Evolutionary conservation across 1,140 invertebrate genomes (phyloP).

Genomic region (Piezodorus guildinii): DNA sequence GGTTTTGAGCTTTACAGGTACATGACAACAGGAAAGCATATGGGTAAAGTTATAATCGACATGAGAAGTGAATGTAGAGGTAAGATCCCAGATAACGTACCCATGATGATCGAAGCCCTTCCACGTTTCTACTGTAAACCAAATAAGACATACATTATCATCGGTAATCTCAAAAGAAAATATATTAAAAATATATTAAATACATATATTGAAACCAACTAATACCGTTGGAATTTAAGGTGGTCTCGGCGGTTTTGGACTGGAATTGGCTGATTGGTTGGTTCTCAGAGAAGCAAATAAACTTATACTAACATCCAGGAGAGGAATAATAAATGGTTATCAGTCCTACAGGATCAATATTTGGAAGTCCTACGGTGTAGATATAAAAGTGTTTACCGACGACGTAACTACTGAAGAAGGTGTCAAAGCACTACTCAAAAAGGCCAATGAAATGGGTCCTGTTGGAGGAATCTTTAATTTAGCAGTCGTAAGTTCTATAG

Average conservation of each 20-base stretch:
- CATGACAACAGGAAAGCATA: constrained; percentile 77
- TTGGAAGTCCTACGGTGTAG: constrained; percentile 43
- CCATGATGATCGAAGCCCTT: background rate
- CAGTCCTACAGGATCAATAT: constrained; percentile 48
- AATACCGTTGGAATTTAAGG: constrained; percentile 38
- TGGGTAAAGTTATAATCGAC: constrained; percentile 72
- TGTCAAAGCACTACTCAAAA: constrained; percentile 43
- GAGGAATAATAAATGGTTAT: constrained; percentile 66
- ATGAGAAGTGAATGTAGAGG: constrained; percentile 43
- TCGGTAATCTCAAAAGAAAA: constrained; percentile 30
- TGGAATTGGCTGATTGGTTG: constrained; percentile 84
- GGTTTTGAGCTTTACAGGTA: constrained; percentile 35
- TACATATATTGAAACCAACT: constrained; percentile 4
- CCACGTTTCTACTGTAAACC: constrained; percentile 41
- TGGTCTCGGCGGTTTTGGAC: constrained; percentile 79
- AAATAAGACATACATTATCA: constrained; percentile 37
- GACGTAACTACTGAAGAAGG: constrained; percentile 39
- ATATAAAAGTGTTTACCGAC: constrained; percentile 37
- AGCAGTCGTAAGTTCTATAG: constrained; percentile 44
- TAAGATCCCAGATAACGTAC: background rate
- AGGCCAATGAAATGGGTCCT: constrained; percentile 44
- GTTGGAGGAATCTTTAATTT: constrained; percentile 70
- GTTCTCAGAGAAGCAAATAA: constrained; percentile 63
- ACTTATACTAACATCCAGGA: constrained; percentile 66
- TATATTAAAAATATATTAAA: background rate